Evolutionary conservation across 1,140 invertebrate species (phyloP).

Genomic region (Geopemphigus sp.): DNA sequence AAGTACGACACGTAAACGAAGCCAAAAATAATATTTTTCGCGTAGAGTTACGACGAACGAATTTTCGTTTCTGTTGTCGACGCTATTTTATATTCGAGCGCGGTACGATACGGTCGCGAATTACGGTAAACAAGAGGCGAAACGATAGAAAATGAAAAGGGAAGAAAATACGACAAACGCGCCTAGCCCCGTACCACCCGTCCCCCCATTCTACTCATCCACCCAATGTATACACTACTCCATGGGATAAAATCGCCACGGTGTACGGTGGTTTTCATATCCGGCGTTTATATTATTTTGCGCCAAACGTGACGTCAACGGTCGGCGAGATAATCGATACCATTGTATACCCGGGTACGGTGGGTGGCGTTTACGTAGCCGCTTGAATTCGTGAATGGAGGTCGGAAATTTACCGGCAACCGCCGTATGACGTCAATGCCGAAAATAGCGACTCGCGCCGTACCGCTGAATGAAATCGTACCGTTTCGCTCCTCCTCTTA

Average conservation of each 20-base stretch:
- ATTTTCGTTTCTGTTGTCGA: too few relatives aligned
- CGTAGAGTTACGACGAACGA: too few relatives aligned
- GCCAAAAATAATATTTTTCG: too few relatives aligned
- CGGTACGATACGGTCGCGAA: too few relatives aligned
- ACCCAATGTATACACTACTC: too few relatives aligned
- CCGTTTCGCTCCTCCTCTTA: background rate
- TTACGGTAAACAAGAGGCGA: too few relatives aligned
- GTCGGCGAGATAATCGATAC: slow-evolving; percentile 10
- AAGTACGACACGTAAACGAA: too few relatives aligned
- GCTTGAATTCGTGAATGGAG: slow-evolving; percentile 39
- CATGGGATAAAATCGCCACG: background rate
- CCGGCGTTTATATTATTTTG: background rate
- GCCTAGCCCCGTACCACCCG: too few relatives aligned
- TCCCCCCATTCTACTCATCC: too few relatives aligned
- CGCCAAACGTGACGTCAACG: slow-evolving; percentile 14
- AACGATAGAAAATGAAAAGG: too few relatives aligned
- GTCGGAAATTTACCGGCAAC: slow-evolving; percentile 27
- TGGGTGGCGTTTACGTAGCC: background rate
- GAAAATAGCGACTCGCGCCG: slow-evolving; percentile 26
- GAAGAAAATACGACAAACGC: too few relatives aligned
- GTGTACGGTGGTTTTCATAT: background rate
- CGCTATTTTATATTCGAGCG: too few relatives aligned
- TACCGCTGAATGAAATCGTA: slow-evolving; percentile 33
- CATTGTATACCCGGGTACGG: background rate
- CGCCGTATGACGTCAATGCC: slow-evolving; percentile 36